Conservation (phyloP, 2,888 invertebrate species). For the Tryphoninae sp. region DNA sequence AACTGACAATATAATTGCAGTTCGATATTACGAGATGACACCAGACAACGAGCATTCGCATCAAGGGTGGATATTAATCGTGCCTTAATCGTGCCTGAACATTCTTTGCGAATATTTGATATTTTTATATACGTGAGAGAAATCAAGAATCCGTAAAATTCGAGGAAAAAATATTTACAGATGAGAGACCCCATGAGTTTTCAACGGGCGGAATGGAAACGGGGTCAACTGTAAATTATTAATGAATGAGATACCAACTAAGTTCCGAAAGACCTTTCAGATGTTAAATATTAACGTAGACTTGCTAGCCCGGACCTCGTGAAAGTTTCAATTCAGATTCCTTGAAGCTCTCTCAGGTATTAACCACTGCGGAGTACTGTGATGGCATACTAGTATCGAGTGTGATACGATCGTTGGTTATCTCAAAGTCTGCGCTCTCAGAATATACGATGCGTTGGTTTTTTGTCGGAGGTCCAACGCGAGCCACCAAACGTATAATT, state of each 20-base stretch:
- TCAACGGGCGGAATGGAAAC: constrained; percentile 55
- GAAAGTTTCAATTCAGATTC: constrained; percentile 60
- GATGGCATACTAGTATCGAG: constrained; percentile 3
- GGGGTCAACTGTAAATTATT: constrained; percentile 70
- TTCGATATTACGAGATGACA: no score
- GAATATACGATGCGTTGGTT: neutral
- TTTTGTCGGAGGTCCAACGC: neutral
- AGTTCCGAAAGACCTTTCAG: constrained; percentile 59
- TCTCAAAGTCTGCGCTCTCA: neutral
- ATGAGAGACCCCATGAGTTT: constrained; percentile 14
- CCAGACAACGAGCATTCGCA: neutral
- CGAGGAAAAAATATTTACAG: neutral
- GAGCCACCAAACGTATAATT: constrained; percentile 25
- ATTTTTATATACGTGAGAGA: neutral
- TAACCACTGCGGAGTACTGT: constrained; percentile 4
- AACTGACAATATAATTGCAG: no score
- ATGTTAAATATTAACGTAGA: constrained; percentile 69
- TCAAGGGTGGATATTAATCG: neutral
- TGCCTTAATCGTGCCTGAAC: neutral
- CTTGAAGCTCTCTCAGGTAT: constrained; percentile 17
- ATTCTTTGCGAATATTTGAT: neutral
- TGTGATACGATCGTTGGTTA: neutral
- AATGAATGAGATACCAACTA: constrained; percentile 61
- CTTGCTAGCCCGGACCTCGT: constrained; percentile 48
- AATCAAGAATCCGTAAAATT: neutral